Evolutionary conservation across 1,140 invertebrate genomes (phyloP).

Genomic region (Drosophila azteca): DNA sequence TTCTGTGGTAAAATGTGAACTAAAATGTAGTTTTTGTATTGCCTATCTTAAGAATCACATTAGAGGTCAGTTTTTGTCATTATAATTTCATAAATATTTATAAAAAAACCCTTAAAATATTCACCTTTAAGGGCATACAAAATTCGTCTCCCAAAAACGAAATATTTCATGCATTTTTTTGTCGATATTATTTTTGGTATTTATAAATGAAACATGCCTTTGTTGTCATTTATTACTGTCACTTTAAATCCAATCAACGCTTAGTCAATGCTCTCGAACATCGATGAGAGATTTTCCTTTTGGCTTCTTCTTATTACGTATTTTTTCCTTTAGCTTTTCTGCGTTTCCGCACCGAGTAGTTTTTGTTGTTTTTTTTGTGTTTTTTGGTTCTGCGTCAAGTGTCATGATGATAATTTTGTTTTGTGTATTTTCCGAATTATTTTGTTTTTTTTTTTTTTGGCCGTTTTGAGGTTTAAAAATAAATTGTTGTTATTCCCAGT

Average conservation of each 20-base stretch:
- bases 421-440: slow-evolving; percentile 9
- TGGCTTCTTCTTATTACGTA: neutral
- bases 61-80: no score
- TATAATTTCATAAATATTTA: no score
- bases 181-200: slow-evolving; percentile 23
- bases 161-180: slow-evolving; percentile 12
- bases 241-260: slow-evolving; percentile 54
- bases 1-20: no score
- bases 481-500: slow-evolving; percentile 6
- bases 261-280: slow-evolving; percentile 29
- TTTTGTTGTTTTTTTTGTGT: slow-evolving; percentile 8
- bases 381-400: slow-evolving; percentile 24
- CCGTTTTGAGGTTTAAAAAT: slow-evolving; percentile 9
- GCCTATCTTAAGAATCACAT: no score
- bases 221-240: slow-evolving; percentile 53
- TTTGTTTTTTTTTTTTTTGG: slow-evolving; percentile 1
- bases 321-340: slow-evolving; percentile 17
- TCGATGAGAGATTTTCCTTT: slow-evolving; percentile 34
- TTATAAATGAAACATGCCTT: slow-evolving; percentile 45
- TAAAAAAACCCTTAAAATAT: no score
- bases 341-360: neutral
- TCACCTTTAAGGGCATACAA: neutral
- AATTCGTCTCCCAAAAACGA: slow-evolving; percentile 19
- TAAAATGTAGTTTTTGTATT: no score
- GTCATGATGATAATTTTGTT: slow-evolving; percentile 22